These are phyloP conservation scores for Campaea margaritaria DNA, from an alignment of 2,888 invertebrate genomes.

Conservation along the genomic window DNA sequence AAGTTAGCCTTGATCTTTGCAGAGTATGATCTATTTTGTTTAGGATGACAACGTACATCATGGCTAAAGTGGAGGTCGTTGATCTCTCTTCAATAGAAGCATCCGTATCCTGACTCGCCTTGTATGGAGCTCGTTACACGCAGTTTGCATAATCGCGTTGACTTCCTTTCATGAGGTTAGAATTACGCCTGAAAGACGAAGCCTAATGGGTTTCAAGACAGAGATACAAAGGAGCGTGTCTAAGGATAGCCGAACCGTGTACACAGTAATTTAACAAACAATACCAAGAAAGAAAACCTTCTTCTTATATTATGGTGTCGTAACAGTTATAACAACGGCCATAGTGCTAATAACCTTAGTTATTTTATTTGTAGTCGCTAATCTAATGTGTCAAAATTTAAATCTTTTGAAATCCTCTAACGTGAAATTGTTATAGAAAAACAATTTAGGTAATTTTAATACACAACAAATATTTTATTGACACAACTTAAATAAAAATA, in stretches of 20 bases:
- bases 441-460: too few species aligned
- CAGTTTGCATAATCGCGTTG: slow-evolving; percentile 30
- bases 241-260: slow-evolving; percentile 2
- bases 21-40: slow-evolving; percentile 55
- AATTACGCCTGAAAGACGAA: slow-evolving; percentile 18
- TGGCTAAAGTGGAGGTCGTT: slow-evolving; percentile 54
- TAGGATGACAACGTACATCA: slow-evolving; percentile 54
- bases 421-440: too few species aligned
- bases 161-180: slow-evolving; percentile 20
- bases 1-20: slow-evolving; percentile 67
- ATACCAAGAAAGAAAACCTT: neutral
- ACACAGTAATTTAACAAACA: neutral
- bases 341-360: neutral
- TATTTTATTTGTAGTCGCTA: neutral
- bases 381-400: too few species aligned
- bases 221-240: slow-evolving; percentile 11
- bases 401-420: too few species aligned
- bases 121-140: slow-evolving; percentile 44
- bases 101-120: slow-evolving; percentile 56
- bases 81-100: slow-evolving; percentile 53
- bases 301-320: neutral
- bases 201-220: slow-evolving; percentile 13
- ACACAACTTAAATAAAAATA: too few species aligned
- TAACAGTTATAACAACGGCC: neutral
- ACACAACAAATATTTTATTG: too few species aligned